phyloP scores from a whole-genome alignment of 1,140 invertebrate genomes.

The Rhagoletis zephyria region DNA sequence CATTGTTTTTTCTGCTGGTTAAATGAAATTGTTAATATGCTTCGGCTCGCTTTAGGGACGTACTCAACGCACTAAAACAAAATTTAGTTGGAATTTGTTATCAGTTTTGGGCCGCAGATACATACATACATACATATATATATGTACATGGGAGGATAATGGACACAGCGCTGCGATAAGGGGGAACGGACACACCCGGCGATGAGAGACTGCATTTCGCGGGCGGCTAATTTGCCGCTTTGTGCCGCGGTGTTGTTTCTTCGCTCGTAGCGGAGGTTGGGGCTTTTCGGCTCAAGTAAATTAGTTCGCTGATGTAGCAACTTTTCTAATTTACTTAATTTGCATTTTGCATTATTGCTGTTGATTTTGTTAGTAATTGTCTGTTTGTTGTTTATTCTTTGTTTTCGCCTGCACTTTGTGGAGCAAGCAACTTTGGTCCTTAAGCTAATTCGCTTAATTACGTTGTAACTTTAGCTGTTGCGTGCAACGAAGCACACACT shows the following conservation, averaged over 20 bases:
- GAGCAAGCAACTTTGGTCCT: constrained; percentile 12
- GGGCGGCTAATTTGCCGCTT: constrained; percentile 11
- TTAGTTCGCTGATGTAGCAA: constrained; percentile 20
- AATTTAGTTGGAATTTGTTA: constrained; percentile 44
- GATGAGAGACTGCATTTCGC: background rate
- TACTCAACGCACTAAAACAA: background rate
- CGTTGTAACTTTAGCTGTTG: background rate
- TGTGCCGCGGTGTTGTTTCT: background rate
- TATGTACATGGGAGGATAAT: too few relatives aligned
- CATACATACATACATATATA: too few relatives aligned
- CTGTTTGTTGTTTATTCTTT: background rate
- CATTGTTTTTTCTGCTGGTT: background rate
- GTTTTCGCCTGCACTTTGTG: background rate
- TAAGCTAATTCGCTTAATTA: constrained; percentile 36
- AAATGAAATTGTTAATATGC: constrained; percentile 35
- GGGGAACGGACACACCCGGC: too few relatives aligned
- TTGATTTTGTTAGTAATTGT: constrained; percentile 25
- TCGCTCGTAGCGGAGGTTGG: background rate
- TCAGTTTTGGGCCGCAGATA: background rate
- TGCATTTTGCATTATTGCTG: constrained; percentile 39
- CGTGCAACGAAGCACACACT: background rate
- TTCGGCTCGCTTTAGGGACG: background rate
- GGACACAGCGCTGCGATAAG: background rate
- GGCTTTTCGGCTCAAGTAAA: constrained; percentile 8
- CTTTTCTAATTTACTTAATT: constrained; percentile 52